These are phyloP conservation scores for Ranitomeya variabilis DNA, from an alignment of 2,113 vertebrate genomes.

Conservation along the genomic window DNA sequence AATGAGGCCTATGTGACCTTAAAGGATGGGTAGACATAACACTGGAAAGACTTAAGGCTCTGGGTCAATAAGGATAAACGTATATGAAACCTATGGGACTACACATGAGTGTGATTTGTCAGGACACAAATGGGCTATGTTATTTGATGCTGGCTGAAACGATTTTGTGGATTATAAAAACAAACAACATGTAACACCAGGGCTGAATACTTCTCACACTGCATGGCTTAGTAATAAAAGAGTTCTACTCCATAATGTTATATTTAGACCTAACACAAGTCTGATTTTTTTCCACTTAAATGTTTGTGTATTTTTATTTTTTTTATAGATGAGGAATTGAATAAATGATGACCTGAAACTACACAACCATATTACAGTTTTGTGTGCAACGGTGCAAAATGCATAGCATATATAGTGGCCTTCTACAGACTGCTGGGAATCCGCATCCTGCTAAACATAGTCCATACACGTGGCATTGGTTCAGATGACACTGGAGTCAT, in stretches of 20 bases:
- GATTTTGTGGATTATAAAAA: not conserved
- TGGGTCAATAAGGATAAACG: conserved; percentile 27
- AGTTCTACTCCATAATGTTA: not conserved
- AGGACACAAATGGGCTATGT: conserved; percentile 9
- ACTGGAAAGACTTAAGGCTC: conserved; percentile 29
- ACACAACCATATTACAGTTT: no score
- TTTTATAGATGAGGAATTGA: no score
- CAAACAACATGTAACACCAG: not conserved
- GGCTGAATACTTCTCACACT: not conserved
- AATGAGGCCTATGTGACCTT: conserved; percentile 45
- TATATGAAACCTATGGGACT: conserved; percentile 28
- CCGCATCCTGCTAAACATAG: no score
- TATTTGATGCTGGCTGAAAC: conserved; percentile 19
- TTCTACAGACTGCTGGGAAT: no score
- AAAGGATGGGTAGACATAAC: conserved; percentile 45
- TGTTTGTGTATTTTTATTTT: no score
- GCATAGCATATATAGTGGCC: no score
- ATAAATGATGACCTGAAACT: no score
- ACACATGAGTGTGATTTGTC: conserved; percentile 38
- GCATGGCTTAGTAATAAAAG: not conserved
- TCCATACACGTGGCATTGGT: no score
- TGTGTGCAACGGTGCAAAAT: no score
- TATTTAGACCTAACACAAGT: not conserved
- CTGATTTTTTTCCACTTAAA: not conserved
- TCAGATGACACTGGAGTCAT: not conserved